phyloP scores from a whole-genome alignment of 37 sponge, comb jelly and placozoan genomes.

The Eunapius fragilis region DNA sequence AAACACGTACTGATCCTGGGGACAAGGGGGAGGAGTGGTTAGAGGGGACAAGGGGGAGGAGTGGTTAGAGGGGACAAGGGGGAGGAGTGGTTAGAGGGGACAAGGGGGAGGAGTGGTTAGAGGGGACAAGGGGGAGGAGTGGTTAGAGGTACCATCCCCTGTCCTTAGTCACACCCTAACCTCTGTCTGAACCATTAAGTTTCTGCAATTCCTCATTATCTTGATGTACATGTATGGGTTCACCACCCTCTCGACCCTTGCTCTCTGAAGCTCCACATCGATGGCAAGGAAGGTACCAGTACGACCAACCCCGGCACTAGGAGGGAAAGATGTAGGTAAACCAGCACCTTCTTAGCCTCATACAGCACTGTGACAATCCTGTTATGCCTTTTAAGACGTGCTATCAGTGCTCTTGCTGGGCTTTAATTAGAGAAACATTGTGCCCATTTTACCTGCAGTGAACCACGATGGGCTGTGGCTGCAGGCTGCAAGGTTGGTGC shows the following conservation, averaged over 20 bases:
- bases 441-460: slow-evolving; percentile 77
- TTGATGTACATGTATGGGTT: slow-evolving; percentile 72
- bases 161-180: slow-evolving; percentile 4
- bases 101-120: no score
- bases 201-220: slow-evolving; percentile 74
- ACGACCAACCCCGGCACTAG: slow-evolving; percentile 94
- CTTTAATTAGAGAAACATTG: not conserved
- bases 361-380: no score
- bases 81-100: no score
- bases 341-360: no score
- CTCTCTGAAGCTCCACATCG: slow-evolving; percentile 86
- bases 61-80: no score
- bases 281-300: slow-evolving; percentile 87
- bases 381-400: no score
- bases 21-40: not conserved
- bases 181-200: slow-evolving; percentile 95
- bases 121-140: no score
- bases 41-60: no score
- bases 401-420: not conserved
- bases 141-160: no score
- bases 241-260: slow-evolving; percentile 45
- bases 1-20: slow-evolving; percentile 90
- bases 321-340: no score
- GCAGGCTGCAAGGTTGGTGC: slow-evolving; percentile 30
- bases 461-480: slow-evolving; percentile 55